These are phyloP conservation scores for Ooceraea biroi DNA, from an alignment of 1,140 invertebrate species.

Conservation along the genomic window DNA sequence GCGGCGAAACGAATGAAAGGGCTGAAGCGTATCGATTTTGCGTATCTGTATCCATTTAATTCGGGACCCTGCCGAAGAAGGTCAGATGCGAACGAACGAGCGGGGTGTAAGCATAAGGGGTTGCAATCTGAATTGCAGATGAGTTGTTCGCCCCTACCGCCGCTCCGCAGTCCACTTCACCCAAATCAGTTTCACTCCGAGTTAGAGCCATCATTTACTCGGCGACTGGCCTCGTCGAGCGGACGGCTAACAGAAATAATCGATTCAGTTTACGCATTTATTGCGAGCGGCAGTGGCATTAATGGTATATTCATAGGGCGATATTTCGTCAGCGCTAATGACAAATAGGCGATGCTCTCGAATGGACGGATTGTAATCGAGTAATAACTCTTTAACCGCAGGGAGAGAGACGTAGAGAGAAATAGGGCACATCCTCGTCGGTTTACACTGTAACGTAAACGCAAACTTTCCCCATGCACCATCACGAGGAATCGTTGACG, in stretches of 20 bases:
- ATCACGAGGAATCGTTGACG: conserved; percentile 50
- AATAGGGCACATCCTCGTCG: conserved; percentile 19
- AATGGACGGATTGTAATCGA: conserved; percentile 67
- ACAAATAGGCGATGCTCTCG: conserved; percentile 73
- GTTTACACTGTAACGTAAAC: conserved; percentile 62
- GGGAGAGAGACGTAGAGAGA: no score
- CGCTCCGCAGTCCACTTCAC: conserved; percentile 49
- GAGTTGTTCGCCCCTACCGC: conserved; percentile 44
- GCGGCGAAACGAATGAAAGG: conserved; percentile 30
- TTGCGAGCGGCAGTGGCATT: conserved; percentile 67
- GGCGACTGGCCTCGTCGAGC: conserved; percentile 31
- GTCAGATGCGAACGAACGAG: conserved; percentile 59
- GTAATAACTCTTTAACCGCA: conserved; percentile 74
- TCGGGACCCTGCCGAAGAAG: conserved; percentile 69
- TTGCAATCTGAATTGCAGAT: conserved; percentile 83
- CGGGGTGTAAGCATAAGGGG: conserved; percentile 77
- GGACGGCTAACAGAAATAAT: conserved; percentile 77
- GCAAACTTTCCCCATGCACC: conserved; percentile 66
- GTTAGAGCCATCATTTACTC: conserved; percentile 77
- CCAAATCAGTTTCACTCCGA: conserved; percentile 79
- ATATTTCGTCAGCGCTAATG: conserved; percentile 75
- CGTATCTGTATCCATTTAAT: conserved; percentile 78
- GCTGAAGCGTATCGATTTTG: conserved; percentile 73
- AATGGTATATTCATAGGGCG: conserved; percentile 80
- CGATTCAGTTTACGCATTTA: conserved; percentile 82